phyloP scores from a whole-genome alignment of 2,113 vertebrate species.

The Muscicapa adusta region DNA sequence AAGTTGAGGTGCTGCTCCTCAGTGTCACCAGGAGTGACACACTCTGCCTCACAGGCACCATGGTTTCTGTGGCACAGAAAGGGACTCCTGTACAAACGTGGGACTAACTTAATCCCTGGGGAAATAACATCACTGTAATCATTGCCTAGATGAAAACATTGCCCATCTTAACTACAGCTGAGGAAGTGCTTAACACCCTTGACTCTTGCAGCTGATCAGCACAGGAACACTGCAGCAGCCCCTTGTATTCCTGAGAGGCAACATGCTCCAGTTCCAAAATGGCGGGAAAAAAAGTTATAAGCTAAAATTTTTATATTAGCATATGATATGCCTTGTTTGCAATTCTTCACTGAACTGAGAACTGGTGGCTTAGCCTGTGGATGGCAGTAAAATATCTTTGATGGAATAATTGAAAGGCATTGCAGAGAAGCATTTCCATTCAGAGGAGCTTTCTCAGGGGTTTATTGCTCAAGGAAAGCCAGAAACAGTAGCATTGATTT shows the following conservation, averaged over 20 bases:
- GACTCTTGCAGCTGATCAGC: not conserved
- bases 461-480: constrained; percentile 39
- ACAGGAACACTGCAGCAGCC: not conserved
- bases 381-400: constrained; percentile 62
- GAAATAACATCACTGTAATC: not conserved
- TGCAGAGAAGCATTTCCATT: not conserved
- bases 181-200: not conserved
- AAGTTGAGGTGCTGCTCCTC: not conserved
- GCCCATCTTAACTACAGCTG: not conserved
- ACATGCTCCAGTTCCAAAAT: not conserved
- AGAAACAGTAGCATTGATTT: constrained; percentile 48
- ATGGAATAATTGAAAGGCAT: constrained; percentile 51
- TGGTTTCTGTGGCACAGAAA: not conserved
- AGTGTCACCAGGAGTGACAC: fast-evolving
- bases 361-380: constrained; percentile 32
- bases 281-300: not conserved
- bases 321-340: not conserved
- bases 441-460: constrained; percentile 4
- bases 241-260: not conserved
- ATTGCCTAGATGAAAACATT: not conserved
- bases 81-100: not conserved
- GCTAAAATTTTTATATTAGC: not conserved
- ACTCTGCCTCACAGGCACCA: not conserved
- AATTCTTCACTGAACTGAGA: constrained; percentile 5
- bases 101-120: not conserved